A percentile compares a stretch with the other conserved stretches of the same genome.
phyloP scores from a whole-genome alignment of 2,888 invertebrate genomes.

The Epistrophella euchroma region DNA sequence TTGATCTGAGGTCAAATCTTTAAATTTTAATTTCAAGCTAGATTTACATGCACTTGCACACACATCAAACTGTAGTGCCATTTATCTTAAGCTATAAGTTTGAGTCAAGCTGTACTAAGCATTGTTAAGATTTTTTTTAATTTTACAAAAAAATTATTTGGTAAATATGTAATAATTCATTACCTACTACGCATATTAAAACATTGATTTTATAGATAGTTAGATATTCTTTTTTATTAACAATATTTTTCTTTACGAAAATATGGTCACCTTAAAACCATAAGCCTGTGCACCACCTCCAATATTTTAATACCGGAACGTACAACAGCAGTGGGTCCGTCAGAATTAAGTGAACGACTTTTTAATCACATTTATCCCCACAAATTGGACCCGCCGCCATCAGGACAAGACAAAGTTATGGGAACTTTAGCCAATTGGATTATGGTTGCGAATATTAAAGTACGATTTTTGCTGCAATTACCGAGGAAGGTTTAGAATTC shows the following conservation, averaged over 20 bases:
- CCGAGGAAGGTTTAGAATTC: conserved; percentile 18
- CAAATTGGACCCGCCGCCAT: neutral
- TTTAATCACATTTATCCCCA: conserved; percentile 67
- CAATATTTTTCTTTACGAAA: neutral
- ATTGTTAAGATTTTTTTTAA: no score
- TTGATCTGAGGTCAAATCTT: no score
- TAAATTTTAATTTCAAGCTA: no score
- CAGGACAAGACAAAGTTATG: conserved; percentile 41
- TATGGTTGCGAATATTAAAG: conserved; percentile 74
- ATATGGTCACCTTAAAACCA: conserved; percentile 4
- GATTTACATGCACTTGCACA: no score
- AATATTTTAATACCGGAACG: neutral
- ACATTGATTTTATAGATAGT: no score
- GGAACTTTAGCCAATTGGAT: conserved; percentile 48
- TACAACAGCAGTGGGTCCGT: neutral
- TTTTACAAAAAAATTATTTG: no score
- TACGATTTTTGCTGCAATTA: conserved; percentile 65
- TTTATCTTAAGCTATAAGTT: no score
- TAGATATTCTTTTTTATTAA: no score
- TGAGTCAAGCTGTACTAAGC: no score
- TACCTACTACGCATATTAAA: no score
- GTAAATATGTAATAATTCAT: no score
- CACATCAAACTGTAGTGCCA: no score
- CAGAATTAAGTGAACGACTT: conserved; percentile 66
- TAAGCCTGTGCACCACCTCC: conserved; percentile 13